A percentile compares a stretch with the other conserved stretches of the same genome.
Conservation (phyloP, 2,888 invertebrate genomes). For the Nomada fabriciana region DNA sequence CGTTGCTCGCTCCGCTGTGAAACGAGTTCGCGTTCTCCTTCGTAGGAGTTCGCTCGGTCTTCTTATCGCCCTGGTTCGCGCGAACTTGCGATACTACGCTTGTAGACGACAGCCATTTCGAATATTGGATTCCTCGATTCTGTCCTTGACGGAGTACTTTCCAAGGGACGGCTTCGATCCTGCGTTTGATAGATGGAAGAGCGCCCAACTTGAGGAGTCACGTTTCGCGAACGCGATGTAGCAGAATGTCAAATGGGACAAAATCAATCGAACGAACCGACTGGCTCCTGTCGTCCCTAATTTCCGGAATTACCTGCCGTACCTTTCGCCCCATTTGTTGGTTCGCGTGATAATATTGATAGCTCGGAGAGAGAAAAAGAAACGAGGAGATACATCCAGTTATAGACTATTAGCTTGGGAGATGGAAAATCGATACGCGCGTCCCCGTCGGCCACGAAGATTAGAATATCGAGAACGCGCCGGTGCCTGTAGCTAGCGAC, state of each 20-base stretch:
- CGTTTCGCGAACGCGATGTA: neutral
- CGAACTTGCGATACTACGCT: slow-evolving; percentile 11
- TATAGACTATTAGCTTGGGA: slow-evolving; percentile 52
- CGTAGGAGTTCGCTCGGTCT: neutral
- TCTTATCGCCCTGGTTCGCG: slow-evolving; percentile 31
- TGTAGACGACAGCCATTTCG: slow-evolving; percentile 41
- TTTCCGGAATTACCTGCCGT: slow-evolving; percentile 33
- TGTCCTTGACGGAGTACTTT: neutral
- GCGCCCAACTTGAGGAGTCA: neutral
- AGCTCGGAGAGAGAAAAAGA: slow-evolving; percentile 25
- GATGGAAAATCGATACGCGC: slow-evolving; percentile 63
- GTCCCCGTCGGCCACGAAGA: slow-evolving; percentile 50
- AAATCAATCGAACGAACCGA: neutral
- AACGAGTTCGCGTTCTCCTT: neutral
- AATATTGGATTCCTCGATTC: slow-evolving; percentile 7
- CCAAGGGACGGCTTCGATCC: slow-evolving; percentile 10
- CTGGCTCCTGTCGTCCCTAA: slow-evolving; percentile 8
- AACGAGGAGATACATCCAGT: slow-evolving; percentile 39
- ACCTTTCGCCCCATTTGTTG: slow-evolving; percentile 36
- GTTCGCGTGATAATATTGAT: slow-evolving; percentile 34
- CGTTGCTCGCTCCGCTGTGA: neutral
- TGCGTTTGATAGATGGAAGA: neutral
- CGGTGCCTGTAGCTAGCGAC: no score
- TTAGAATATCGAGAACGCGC: slow-evolving; percentile 45
- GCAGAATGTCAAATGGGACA: neutral